These are phyloP conservation scores for Clytia hemisphaerica DNA, from an alignment of 30 jellyfish, hydroid and myxozoan species.

Conservation along the genomic window DNA sequence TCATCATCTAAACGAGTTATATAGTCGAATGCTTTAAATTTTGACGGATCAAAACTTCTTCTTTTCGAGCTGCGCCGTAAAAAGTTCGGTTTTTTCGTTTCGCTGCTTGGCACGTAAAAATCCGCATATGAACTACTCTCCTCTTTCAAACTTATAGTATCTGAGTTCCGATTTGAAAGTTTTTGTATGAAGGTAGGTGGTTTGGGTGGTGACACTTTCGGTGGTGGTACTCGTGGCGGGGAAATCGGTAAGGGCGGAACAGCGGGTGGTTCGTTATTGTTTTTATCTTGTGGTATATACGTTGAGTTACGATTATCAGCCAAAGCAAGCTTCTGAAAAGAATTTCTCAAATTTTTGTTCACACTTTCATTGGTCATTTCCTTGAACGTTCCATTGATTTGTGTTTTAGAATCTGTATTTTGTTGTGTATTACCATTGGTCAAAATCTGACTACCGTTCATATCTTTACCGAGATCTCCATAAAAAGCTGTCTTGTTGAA, in stretches of 20 bases:
- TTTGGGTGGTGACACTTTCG: too few relatives aligned
- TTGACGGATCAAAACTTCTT: conserved; percentile 29
- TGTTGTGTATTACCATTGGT: not conserved
- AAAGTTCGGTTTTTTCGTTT: not conserved
- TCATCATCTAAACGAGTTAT: too few relatives aligned
- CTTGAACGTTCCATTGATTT: not conserved
- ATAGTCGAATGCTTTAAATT: not conserved
- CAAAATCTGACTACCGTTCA: too few relatives aligned
- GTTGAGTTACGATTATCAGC: not conserved
- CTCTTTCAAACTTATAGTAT: conserved; percentile 18
- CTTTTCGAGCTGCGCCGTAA: conserved; percentile 22
- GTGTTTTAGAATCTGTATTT: not conserved
- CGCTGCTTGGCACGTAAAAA: conserved; percentile 18
- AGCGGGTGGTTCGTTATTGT: too few relatives aligned
- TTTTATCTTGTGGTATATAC: too few relatives aligned
- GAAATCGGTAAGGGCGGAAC: conserved; percentile 20
- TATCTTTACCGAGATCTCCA: conserved; percentile 20
- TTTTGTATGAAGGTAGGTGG: too few relatives aligned
- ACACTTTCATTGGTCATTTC: not conserved
- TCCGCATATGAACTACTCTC: conserved; percentile 36
- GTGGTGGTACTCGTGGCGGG: not conserved
- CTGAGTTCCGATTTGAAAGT: too few relatives aligned
- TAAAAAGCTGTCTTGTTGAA: conserved; percentile 24
- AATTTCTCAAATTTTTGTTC: conserved; percentile 1
- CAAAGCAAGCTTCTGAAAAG: conserved; percentile 2